phyloP scores from a whole-genome alignment of 2,113 vertebrate genomes.

The Muntiacus reevesi region DNA sequence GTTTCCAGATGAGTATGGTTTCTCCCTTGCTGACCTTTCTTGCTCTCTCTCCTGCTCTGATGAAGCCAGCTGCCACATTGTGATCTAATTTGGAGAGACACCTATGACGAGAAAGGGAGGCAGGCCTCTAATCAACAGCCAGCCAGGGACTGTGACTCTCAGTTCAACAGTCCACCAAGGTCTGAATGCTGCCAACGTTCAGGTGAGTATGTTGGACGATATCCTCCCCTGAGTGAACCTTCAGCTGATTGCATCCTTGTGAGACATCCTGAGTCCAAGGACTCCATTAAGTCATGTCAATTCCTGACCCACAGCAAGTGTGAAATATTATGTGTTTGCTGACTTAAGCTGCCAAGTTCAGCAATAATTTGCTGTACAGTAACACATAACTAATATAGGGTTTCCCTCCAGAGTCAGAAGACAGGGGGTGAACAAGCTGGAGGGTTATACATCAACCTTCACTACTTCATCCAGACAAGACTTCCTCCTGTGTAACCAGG shows the following conservation, averaged over 20 bases:
- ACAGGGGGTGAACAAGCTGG: background rate
- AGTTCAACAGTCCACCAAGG: background rate
- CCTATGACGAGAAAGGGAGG: background rate
- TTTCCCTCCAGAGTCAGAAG: too few species aligned
- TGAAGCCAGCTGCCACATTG: background rate
- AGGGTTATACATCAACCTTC: background rate
- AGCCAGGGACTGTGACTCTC: background rate
- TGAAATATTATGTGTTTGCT: background rate
- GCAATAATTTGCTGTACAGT: background rate
- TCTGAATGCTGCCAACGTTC: rapidly evolving
- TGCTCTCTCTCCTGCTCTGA: background rate
- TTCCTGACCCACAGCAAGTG: background rate
- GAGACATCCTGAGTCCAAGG: background rate
- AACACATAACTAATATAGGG: background rate
- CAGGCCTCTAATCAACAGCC: background rate
- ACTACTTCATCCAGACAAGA: background rate
- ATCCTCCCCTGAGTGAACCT: background rate
- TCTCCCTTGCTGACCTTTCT: background rate
- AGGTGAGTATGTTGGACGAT: background rate
- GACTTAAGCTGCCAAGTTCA: background rate
- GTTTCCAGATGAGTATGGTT: background rate
- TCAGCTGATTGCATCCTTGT: background rate
- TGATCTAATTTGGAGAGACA: background rate
- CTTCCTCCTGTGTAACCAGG: background rate
- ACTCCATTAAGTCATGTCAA: background rate